Base-by-base conservation (phyloP, 2,888 invertebrate species). In the Candidula unifasciata region DNA sequence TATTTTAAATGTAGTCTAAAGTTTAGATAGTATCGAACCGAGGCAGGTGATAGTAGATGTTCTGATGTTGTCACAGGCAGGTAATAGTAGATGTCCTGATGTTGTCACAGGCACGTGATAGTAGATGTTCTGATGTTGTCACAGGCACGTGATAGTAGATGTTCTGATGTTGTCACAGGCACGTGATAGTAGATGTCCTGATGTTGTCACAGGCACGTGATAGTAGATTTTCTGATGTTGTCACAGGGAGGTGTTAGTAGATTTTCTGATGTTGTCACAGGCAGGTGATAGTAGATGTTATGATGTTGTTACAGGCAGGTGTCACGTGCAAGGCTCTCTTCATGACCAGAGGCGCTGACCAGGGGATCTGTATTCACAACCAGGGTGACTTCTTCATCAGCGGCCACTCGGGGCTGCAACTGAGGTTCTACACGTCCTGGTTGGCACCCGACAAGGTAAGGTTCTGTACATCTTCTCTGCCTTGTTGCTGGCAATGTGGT, bases 381-480 rank as follows among this genome's bases (percentile, higher is more conserved):
- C 30, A 37, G 16, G 60, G 68, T 5, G 35, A 57, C 18, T 57
- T 35, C 35, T 81, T 73, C 81, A n/a, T 18, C 37, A 21, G 64
- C 2, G 35, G 35, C 5, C 16, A 18, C 21, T 44, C 64, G 2
- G 73, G 73, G 18, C 57, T 73, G 16, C 21, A 74, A 57, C 27
- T 81, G 1, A 27, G 54, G 30, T 37, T 81, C n/a, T 81, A n/a
- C 64, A 81, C 81, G 27, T 73, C 73, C 24, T 60, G 44, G n/a
- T 71, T 66, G 21, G 81, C 73, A 21, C 81, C 81, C 18, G 81
- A 81, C 3, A 73, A 35, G 81, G 81, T 81, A 54, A 54, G 52
- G 10, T 18, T 77, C 13, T 44, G 44, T 44, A 44, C 44, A 44
- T 44, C 13, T 44, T 1, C 44, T 44, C 44, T 27, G 27, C 73